Evolutionary conservation across 1,140 invertebrate species (phyloP).

Genomic region (Cotesia typhae): DNA sequence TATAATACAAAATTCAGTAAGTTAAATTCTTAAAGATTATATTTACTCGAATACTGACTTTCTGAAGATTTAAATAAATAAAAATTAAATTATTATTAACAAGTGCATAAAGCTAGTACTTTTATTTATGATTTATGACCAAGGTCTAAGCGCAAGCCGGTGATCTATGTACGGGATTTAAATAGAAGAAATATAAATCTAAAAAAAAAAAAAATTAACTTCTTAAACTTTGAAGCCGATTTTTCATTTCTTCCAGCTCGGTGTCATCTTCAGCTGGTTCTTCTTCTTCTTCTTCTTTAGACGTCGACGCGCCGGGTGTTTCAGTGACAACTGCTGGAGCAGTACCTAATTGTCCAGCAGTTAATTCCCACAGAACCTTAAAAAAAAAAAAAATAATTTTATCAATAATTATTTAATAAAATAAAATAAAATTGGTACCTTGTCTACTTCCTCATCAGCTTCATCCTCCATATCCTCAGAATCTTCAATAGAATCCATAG

Average conservation of each 20-base stretch:
- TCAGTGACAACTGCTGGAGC: constrained; percentile 81
- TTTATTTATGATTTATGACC: neutral
- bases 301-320: constrained; percentile 70
- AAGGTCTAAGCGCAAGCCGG: neutral
- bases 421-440: constrained; percentile 66
- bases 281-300: constrained; percentile 59
- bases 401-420: neutral
- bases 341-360: constrained; percentile 90
- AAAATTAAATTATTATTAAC: neutral
- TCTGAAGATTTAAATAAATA: constrained; percentile 4
- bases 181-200: neutral
- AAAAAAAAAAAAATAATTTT: constrained; percentile 38
- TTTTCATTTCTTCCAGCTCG: constrained; percentile 87
- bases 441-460: constrained; percentile 92
- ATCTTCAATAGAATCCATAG: constrained; percentile 90
- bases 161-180: neutral
- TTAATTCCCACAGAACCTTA: constrained; percentile 95
- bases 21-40: neutral
- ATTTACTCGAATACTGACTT: neutral
- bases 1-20: neutral
- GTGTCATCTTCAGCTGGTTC: constrained; percentile 75
- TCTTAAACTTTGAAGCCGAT: constrained; percentile 81
- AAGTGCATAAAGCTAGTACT: neutral
- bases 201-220: constrained; percentile 67
- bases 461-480: constrained; percentile 92